Percentiles rank a stretch among this genome's conserved stretches.
Conservation (phyloP, 1,140 invertebrate genomes). For the Drosophila athabasca region DNA sequence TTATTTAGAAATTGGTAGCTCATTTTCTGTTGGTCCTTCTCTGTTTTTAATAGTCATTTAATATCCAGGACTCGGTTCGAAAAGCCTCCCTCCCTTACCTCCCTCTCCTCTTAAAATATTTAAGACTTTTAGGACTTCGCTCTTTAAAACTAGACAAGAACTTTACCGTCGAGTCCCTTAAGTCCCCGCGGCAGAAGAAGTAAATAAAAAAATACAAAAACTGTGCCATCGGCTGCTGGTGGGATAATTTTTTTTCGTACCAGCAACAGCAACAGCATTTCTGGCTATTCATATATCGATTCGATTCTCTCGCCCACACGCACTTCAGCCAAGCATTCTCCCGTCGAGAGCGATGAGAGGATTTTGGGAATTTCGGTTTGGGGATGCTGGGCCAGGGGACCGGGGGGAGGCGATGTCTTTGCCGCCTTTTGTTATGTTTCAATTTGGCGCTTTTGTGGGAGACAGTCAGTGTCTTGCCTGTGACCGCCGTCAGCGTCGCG, state of each 20-base stretch:
- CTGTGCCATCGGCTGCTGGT: background rate
- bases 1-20: too few species aligned
- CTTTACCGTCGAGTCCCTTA: background rate
- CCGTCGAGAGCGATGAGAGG: slow-evolving; percentile 12
- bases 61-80: too few species aligned
- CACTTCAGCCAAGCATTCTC: slow-evolving; percentile 3
- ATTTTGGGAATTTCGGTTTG: slow-evolving; percentile 21
- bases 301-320: slow-evolving; percentile 22
- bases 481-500: slow-evolving; percentile 14
- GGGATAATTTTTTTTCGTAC: slow-evolving; percentile 12
- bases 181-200: background rate
- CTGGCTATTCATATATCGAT: slow-evolving; percentile 50
- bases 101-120: too few species aligned
- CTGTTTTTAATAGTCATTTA: too few species aligned
- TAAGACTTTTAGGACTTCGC: background rate
- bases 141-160: background rate
- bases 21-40: too few species aligned
- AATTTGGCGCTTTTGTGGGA: slow-evolving; percentile 53
- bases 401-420: slow-evolving; percentile 15
- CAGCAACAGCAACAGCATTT: background rate
- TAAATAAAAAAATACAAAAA: slow-evolving; percentile 5
- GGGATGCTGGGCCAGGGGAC: background rate
- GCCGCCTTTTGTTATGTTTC: slow-evolving; percentile 69
- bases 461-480: slow-evolving; percentile 20
- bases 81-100: too few species aligned